phyloP scores from a whole-genome alignment of 1,140 invertebrate species.

The Drosophila pseudoananassae region DNA sequence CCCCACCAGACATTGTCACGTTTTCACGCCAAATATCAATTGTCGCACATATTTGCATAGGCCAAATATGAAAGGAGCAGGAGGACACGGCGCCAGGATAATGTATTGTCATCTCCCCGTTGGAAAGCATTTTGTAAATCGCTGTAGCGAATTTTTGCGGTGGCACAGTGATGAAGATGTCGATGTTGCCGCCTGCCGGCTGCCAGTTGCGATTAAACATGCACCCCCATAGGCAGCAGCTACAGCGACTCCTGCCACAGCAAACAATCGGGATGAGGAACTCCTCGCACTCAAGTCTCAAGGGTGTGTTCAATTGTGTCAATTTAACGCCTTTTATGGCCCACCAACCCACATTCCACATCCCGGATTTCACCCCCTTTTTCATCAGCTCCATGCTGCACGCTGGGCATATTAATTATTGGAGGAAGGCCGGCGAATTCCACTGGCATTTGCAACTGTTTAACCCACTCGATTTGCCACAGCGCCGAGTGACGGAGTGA shows the following conservation, averaged over 20 bases:
- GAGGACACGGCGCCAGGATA: background rate
- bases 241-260: constrained; percentile 34
- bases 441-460: constrained; percentile 44
- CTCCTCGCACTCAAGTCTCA: constrained; percentile 63
- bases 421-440: constrained; percentile 41
- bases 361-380: constrained; percentile 5
- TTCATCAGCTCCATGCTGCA: constrained; percentile 27
- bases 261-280: constrained; percentile 42
- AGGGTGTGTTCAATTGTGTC: constrained; percentile 83
- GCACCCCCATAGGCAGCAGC: constrained; percentile 34
- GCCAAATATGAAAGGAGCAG: constrained; percentile 42
- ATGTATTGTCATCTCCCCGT: constrained; percentile 35
- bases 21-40: constrained; percentile 69
- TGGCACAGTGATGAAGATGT: constrained; percentile 72
- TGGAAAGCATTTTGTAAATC: constrained; percentile 23
- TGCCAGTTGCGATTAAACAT: constrained; percentile 61
- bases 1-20: constrained; percentile 47
- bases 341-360: constrained; percentile 39
- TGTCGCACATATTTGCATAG: constrained; percentile 72
- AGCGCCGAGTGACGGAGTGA: constrained; percentile 2
- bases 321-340: constrained; percentile 83
- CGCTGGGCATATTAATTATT: constrained; percentile 81
- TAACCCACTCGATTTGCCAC: constrained; percentile 65
- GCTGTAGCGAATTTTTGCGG: constrained; percentile 36
- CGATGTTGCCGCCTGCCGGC: constrained; percentile 60